Evolutionary conservation across 2,113 vertebrate species (phyloP), one percentile per base, ranked within the genome.

Genomic region (Apodemus sylvaticus): DNA sequence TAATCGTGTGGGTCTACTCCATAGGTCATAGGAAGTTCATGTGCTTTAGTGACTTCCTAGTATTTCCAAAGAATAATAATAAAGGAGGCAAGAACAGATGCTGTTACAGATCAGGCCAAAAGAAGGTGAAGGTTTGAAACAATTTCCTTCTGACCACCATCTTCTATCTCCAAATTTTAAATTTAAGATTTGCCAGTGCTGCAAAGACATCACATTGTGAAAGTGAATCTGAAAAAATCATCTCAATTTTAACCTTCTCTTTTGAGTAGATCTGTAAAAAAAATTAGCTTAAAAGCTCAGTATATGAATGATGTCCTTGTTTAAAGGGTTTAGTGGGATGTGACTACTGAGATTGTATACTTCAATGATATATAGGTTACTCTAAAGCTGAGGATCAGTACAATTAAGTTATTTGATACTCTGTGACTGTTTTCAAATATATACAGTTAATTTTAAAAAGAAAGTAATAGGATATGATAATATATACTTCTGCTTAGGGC

Each of bases 11-110:
- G 58, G 79, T 96, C 79, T 97, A 64, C 66, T 90, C 94, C 96
- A 95, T 85, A 92, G 93, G 93, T 94, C 91, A 97, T 76, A 96
- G 89, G 86, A 98, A 97, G 95, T 95, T 97, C 94, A 97, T 96
- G 93, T 96, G 94, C 93, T 91, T 90, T 96, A 90, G 90, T 78
- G 97, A 96, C 88, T 96, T 97, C 88, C 88, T 96, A 92, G 78
- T 96, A 94, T 96, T 97, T 97, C 93, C 95, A 78, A 98, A 98
- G 71, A 97, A 93, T 93, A 96, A 90, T 73, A 81, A 90, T 34
- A 85, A 90, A 48, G 83, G 13, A 86, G 79, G 77, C 55, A 94
- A 85, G 94, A 94, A 94, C 90, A 96, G 94, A 97, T 96, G 87
- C 90, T 97, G 2, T 86, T 74, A 64, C 88, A 88, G 88, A 85